phyloP scores from a whole-genome alignment of 2,113 vertebrate species.

The Parotia lawesii region DNA sequence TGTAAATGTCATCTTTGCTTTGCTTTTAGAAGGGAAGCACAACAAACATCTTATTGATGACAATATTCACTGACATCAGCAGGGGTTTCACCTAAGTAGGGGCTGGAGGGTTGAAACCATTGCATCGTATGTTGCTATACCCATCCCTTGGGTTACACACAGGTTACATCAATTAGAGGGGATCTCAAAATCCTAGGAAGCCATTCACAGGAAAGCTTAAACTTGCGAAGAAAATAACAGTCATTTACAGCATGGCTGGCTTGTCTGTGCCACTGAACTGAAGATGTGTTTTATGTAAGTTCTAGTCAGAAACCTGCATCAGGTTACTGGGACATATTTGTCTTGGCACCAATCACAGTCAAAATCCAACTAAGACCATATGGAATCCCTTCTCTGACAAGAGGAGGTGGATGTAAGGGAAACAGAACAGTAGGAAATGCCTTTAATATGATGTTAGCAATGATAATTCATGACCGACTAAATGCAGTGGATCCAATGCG shows the following conservation, averaged over 20 bases:
- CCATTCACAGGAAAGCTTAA: not conserved
- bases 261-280: not conserved
- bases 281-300: not conserved
- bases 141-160: not conserved
- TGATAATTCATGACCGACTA: not conserved
- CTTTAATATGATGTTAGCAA: not conserved
- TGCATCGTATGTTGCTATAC: not conserved
- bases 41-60: not conserved
- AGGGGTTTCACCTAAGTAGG: not conserved
- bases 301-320: not conserved
- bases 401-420: not conserved
- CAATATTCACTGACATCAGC: not conserved
- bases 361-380: not conserved
- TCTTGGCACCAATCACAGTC: not conserved
- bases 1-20: conserved; percentile 31
- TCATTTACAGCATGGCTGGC: not conserved
- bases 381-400: not conserved
- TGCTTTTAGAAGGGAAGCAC: not conserved
- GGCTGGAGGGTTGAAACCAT: not conserved
- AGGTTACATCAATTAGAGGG: not conserved
- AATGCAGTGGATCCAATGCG: fast-evolving
- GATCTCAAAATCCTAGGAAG: not conserved
- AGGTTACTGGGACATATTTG: not conserved
- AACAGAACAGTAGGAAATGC: not conserved
- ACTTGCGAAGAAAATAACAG: not conserved